Base-by-base conservation (phyloP, 2,113 vertebrate species). In the Pleuronectes platessa region DNA sequence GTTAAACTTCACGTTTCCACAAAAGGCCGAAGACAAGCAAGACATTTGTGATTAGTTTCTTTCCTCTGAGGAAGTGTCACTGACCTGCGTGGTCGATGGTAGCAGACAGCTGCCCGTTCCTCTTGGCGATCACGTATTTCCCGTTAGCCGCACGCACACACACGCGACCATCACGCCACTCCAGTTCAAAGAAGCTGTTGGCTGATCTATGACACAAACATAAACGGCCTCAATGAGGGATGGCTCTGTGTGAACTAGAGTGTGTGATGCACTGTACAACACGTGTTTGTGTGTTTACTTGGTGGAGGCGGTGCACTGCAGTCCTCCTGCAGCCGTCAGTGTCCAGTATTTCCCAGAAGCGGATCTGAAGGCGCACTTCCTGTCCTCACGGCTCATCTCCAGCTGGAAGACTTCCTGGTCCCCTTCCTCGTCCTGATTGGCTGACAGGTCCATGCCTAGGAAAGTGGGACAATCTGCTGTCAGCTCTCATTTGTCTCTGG, bases 331-430 rank as follows among this genome's bases (percentile, higher is more conserved):
- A 37, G 94, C 89, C 2, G 96, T 96, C 76, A 99, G 95, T 11
- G 94, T 97, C 98, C 98, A 99, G 93, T 98, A 99, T 88, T 98
- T 99, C 65, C 98, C 97, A 18, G 95, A 93, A 89, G 96, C 95
- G 45, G 97, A 97, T 49, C 96, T 94, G 93, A 99, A 98, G 70
- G 97, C 95, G 75, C 97, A 98, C 92, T 97, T 98, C 84, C 95
- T 96, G 84, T 97, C 97, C 73, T 97, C 97, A 1, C 94, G 95
- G 85, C 96, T 96, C 61, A 98, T 97, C 94, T 99, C 98, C 91
- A 99, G 76, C 87, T 99, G 98, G 92, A 98, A 99, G 61, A 97
- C 98, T 92, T 99, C 98, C 86, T 97, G 97, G 91, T 99, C 97
- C 0, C 96, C 95, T 76, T 98, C 97, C 61, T 98, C 97, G 0